These are phyloP conservation scores for Nanorana parkeri DNA, from an alignment of 2,113 vertebrate species.

Conservation along the genomic window DNA sequence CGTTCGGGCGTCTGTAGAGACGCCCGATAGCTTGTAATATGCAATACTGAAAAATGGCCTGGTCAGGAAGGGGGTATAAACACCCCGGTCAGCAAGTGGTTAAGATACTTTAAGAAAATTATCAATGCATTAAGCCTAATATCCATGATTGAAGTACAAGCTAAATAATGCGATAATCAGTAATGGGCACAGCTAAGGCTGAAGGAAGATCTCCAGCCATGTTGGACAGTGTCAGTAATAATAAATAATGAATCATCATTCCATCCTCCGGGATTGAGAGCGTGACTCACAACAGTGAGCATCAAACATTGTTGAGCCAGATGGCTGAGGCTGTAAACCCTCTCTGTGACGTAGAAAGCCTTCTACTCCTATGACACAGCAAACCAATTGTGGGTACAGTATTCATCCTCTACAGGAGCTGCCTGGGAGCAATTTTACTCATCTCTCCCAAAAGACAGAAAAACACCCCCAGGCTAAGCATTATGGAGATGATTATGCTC, in stretches of 20 bases:
- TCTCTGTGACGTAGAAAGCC: neutral
- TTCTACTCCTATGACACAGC: neutral
- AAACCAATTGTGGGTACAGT: neutral
- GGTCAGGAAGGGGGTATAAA: too few species aligned
- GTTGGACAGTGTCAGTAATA: neutral
- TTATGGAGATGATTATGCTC: too few species aligned
- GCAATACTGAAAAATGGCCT: too few species aligned
- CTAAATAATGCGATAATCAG: neutral
- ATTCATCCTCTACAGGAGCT: neutral
- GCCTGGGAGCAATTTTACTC: neutral
- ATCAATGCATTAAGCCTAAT: too few species aligned
- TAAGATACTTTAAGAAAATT: too few species aligned
- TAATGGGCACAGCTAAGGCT: too few species aligned
- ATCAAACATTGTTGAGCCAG: slow-evolving; percentile 20
- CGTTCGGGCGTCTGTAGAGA: too few species aligned
- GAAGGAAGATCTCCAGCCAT: neutral
- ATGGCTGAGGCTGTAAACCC: neutral
- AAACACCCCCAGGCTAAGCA: neutral
- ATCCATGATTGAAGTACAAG: neutral
- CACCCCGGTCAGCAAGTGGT: too few species aligned
- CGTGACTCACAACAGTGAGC: neutral
- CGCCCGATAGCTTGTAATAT: too few species aligned
- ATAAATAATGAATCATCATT: slow-evolving; percentile 17
- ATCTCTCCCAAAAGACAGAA: neutral
- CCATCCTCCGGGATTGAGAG: neutral